Conservation (phyloP, 2,888 invertebrate genomes). For the Drosophila subsilvestris region DNA sequence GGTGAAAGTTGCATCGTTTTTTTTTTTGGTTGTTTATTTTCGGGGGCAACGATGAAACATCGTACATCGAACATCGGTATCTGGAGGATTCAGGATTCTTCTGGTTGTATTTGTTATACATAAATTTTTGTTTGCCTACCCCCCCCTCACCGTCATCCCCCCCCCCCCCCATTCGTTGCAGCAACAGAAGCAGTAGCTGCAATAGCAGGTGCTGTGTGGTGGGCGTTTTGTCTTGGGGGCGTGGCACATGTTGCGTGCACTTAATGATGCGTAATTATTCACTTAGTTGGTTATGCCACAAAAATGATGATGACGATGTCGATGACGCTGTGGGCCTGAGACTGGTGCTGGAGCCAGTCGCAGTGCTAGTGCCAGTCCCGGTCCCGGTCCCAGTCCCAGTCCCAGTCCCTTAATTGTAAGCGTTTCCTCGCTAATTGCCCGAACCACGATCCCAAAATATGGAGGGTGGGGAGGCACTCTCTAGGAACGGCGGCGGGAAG, state of each 20-base stretch:
- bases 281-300: constrained; percentile 58
- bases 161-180: not conserved
- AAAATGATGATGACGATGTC: constrained; percentile 4
- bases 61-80: not conserved
- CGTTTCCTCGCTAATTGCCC: constrained; percentile 57
- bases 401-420: constrained; percentile 53
- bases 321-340: constrained; percentile 17
- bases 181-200: not conserved
- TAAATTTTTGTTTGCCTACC: not conserved
- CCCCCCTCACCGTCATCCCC: too few species aligned
- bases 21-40: constrained; percentile 1
- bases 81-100: not conserved
- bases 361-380: not conserved
- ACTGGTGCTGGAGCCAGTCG: not conserved
- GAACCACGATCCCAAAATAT: constrained; percentile 12
- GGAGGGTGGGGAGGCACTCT: not conserved
- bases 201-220: constrained; percentile 20
- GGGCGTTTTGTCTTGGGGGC: constrained; percentile 22
- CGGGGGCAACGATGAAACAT: not conserved
- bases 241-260: constrained; percentile 60
- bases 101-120: not conserved
- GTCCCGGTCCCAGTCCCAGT: constrained; percentile 8
- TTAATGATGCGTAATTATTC: constrained; percentile 75
- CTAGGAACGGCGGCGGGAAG: not conserved
- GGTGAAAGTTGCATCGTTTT: constrained; percentile 59